Evolutionary conservation across 2,113 vertebrate species (phyloP).

Genomic region (Monarcha castaneiventris): DNA sequence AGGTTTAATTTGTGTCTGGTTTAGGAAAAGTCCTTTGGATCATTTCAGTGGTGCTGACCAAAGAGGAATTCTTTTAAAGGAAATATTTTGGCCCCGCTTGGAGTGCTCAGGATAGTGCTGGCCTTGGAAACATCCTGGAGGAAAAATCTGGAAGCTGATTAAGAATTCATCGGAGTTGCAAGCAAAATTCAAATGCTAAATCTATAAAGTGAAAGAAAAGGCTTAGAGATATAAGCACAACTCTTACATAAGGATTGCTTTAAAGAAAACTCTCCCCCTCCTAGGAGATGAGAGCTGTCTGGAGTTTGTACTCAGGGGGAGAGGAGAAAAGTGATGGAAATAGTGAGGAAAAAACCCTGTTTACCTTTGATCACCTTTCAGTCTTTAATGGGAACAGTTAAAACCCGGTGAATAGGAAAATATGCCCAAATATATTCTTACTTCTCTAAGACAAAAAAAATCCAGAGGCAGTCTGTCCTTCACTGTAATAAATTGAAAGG

Average conservation of each 20-base stretch:
- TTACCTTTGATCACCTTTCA: background rate
- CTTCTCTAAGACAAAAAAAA: background rate
- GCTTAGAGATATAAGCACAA: background rate
- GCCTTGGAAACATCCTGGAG: background rate
- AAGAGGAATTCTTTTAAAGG: background rate
- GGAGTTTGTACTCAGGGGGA: background rate
- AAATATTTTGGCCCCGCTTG: background rate
- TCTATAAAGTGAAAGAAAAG: background rate
- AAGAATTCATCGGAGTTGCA: background rate
- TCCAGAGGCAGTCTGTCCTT: background rate
- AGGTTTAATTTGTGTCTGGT: background rate
- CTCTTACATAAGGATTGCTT: background rate
- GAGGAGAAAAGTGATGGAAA: background rate
- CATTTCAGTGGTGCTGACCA: rapidly evolving
- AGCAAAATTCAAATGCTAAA: background rate
- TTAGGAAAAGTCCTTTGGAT: background rate
- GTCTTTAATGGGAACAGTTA: background rate
- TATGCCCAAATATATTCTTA: background rate
- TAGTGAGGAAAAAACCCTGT: background rate
- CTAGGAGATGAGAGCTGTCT: background rate
- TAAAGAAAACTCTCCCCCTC: background rate
- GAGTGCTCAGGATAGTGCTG: background rate
- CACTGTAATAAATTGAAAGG: background rate
- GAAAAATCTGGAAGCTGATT: background rate
- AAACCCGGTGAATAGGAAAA: background rate